These are phyloP conservation scores for Yponomeuta plumbellus DNA, from an alignment of 2,888 invertebrate genomes.

Conservation along the genomic window DNA sequence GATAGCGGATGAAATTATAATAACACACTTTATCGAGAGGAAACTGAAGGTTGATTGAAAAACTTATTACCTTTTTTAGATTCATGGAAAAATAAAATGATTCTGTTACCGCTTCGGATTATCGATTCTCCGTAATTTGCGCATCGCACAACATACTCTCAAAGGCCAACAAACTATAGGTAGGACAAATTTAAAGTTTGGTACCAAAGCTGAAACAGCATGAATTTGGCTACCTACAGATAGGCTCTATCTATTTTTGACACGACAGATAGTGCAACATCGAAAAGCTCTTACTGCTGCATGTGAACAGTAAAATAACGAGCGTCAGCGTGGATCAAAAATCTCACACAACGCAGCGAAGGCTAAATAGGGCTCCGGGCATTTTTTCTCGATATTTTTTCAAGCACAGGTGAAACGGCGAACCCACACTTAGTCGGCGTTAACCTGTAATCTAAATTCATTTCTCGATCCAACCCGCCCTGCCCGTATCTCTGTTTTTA, in stretches of 20 bases:
- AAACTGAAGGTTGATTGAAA: conserved; percentile 14
- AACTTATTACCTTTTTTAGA: conserved; percentile 6
- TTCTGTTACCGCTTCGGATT: background rate
- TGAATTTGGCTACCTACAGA: background rate
- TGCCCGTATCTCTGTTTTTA: conserved; percentile 71
- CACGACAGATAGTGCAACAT: background rate
- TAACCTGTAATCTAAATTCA: conserved; percentile 77
- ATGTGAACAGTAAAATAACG: background rate
- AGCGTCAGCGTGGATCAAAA: conserved; percentile 8
- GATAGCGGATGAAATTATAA: background rate
- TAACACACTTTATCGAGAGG: conserved; percentile 10
- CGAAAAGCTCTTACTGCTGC: conserved; percentile 3
- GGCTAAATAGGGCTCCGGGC: background rate
- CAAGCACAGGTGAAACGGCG: conserved; percentile 64
- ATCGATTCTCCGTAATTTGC: background rate
- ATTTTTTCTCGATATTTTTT: conserved; percentile 42
- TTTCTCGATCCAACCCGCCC: conserved; percentile 73
- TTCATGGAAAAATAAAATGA: background rate
- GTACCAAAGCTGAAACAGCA: background rate
- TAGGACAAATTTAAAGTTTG: too few species aligned
- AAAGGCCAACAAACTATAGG: too few species aligned
- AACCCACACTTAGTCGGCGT: conserved; percentile 74
- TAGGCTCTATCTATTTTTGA: background rate
- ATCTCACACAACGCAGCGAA: background rate
- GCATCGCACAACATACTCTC: background rate